A percentile compares a stretch with the other conserved stretches of the same genome.
Evolutionary conservation across 2,888 invertebrate species (phyloP).

Genomic region (Galerucella pusilla): DNA sequence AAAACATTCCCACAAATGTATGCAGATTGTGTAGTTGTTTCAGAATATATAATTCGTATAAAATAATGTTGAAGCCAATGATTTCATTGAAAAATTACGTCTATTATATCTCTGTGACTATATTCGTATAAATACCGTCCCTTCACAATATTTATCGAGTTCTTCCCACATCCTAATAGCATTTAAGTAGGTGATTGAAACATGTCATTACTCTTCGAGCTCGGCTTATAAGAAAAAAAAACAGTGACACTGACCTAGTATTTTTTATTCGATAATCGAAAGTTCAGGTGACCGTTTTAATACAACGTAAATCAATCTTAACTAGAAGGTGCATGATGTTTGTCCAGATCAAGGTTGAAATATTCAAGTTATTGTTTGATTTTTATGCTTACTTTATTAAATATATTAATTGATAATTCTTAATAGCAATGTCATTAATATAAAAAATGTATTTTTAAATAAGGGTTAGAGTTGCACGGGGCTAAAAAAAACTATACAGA

Average conservation of each 20-base stretch:
- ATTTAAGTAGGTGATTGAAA: slow-evolving; percentile 9
- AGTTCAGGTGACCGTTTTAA: slow-evolving; percentile 22
- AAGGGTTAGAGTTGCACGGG: no score
- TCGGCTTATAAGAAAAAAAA: slow-evolving; percentile 10
- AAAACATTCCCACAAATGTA: no score
- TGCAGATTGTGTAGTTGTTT: no score
- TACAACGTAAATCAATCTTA: slow-evolving; percentile 30
- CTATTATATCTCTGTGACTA: neutral
- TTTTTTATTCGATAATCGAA: slow-evolving; percentile 28
- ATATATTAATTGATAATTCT: no score
- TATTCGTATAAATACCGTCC: neutral
- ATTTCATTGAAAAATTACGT: neutral
- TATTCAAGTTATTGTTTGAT: slow-evolving; percentile 1
- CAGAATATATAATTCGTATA: no score
- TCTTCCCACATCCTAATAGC: slow-evolving; percentile 1
- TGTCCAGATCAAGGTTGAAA: slow-evolving; percentile 12
- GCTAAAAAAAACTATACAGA: no score
- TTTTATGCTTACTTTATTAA: neutral
- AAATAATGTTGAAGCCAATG: neutral
- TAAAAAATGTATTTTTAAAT: no score
- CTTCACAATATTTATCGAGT: neutral
- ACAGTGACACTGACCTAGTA: slow-evolving; percentile 30
- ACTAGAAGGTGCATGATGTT: slow-evolving; percentile 9
- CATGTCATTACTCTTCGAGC: neutral
- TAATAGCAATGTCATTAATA: no score